A percentile compares a stretch with the other conserved stretches of the same genome.
These are phyloP conservation scores for Pipistrellus pipistrellus DNA, from an alignment of 2,797 vertebrate genomes.

Conservation along the genomic window DNA sequence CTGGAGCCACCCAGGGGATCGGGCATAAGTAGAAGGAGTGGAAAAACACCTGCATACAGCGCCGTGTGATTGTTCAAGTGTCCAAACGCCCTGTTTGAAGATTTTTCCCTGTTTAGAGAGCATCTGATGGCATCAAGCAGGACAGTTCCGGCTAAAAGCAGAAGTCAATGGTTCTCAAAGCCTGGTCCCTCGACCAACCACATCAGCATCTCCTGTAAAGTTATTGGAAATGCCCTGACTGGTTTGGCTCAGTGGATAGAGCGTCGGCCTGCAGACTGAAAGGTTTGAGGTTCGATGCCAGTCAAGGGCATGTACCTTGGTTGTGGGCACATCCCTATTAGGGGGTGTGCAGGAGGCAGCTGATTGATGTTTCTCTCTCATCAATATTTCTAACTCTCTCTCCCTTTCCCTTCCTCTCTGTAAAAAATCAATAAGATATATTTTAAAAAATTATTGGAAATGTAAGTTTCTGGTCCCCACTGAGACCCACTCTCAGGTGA, in stretches of 20 bases:
- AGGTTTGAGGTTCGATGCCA: too few species aligned
- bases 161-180: background rate
- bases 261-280: too few species aligned
- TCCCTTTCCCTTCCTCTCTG: too few species aligned
- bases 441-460: background rate
- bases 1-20: constrained; percentile 71
- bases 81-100: background rate
- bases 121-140: background rate
- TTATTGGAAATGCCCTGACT: background rate
- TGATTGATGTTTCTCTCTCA: too few species aligned
- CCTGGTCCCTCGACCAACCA: background rate
- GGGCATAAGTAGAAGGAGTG: background rate
- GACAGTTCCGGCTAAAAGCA: background rate
- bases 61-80: constrained; percentile 3
- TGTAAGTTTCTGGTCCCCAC: background rate
- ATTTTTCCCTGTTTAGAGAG: constrained; percentile 21
- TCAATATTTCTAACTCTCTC: too few species aligned
- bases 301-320: too few species aligned
- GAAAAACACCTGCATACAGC: constrained; percentile 27
- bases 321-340: too few species aligned
- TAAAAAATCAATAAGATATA: too few species aligned
- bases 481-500: background rate
- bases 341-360: too few species aligned
- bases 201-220: background rate
- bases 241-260: too few species aligned